Percentiles rank a stretch among this genome's conserved stretches.
Conservation (phyloP, 2,113 vertebrate genomes). For the Calypte anna region DNA sequence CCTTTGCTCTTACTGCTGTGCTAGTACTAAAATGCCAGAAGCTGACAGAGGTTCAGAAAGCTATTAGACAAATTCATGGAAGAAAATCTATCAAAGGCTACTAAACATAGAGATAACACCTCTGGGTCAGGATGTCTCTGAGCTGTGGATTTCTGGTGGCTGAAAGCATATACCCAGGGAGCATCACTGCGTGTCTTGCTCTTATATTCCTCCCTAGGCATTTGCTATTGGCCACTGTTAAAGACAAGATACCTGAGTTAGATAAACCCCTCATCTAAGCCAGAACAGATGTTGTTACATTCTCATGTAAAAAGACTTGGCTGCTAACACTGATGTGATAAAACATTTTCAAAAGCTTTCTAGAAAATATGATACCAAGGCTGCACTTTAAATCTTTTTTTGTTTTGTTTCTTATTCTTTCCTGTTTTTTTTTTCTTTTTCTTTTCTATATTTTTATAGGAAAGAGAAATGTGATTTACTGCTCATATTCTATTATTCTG, state of each 20-base stretch:
- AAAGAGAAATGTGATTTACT: neutral
- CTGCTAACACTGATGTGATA: conserved; percentile 49
- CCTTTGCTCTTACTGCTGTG: neutral
- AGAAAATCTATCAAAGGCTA: conserved; percentile 46
- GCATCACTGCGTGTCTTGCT: neutral
- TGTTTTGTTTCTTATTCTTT: neutral
- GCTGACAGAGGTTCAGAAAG: conserved; percentile 2
- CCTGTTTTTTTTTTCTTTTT: neutral
- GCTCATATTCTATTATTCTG: neutral
- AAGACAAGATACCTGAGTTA: conserved; percentile 49
- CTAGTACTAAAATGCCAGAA: conserved; percentile 10
- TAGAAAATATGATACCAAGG: neutral
- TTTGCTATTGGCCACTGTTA: conserved; percentile 22
- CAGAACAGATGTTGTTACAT: neutral
- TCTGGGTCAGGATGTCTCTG: conserved; percentile 8
- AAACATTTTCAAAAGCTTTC: conserved; percentile 45
- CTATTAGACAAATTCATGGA: conserved; percentile 32
- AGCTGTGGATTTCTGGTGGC: conserved; percentile 12
- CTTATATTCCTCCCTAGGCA: conserved; percentile 32
- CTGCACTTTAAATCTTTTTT: neutral
- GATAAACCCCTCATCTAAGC: conserved; percentile 50
- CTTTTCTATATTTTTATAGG: too few species aligned
- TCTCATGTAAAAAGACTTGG: conserved; percentile 35
- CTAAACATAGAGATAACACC: conserved; percentile 33
- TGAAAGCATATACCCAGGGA: neutral